Evolutionary conservation across 2,888 invertebrate genomes (phyloP).

Genomic region (Lacanobia wlatinum): DNA sequence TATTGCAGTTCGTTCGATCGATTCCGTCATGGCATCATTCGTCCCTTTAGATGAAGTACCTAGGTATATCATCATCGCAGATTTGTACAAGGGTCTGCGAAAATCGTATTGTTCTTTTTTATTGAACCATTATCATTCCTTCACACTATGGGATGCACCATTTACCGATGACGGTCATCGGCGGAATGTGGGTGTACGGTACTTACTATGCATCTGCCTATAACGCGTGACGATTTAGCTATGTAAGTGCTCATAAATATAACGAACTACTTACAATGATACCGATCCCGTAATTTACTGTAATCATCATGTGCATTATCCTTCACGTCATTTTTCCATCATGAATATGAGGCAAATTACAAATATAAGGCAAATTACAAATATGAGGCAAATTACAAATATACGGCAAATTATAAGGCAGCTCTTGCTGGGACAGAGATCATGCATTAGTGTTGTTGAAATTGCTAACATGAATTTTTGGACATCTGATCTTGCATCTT

Average conservation of each 20-base stretch:
- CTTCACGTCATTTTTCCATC: slow-evolving; percentile 4
- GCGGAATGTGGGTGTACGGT: slow-evolving; percentile 29
- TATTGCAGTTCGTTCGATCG: too few species aligned
- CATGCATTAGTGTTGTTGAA: background rate
- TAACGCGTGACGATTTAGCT: slow-evolving; percentile 36
- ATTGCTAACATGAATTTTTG: background rate
- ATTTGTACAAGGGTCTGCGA: background rate
- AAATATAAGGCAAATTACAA: background rate
- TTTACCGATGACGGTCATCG: slow-evolving; percentile 11
- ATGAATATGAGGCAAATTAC: background rate
- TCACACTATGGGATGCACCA: background rate
- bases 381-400: background rate
- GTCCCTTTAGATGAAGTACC: background rate
- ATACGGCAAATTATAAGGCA: background rate
- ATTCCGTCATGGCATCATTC: background rate
- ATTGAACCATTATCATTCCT: background rate
- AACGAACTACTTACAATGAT: slow-evolving; percentile 18
- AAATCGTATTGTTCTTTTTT: background rate
- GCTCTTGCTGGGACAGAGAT: background rate
- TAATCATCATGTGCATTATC: slow-evolving; percentile 4
- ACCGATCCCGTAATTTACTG: slow-evolving; percentile 42
- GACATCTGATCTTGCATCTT: too few species aligned
- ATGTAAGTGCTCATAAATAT: slow-evolving; percentile 33
- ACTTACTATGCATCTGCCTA: slow-evolving; percentile 32
- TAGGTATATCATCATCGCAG: background rate